Percentiles rank a stretch among this genome's conserved stretches.
phyloP scores from a whole-genome alignment of 2,113 vertebrate species.

The Tenrec ecaudatus region DNA sequence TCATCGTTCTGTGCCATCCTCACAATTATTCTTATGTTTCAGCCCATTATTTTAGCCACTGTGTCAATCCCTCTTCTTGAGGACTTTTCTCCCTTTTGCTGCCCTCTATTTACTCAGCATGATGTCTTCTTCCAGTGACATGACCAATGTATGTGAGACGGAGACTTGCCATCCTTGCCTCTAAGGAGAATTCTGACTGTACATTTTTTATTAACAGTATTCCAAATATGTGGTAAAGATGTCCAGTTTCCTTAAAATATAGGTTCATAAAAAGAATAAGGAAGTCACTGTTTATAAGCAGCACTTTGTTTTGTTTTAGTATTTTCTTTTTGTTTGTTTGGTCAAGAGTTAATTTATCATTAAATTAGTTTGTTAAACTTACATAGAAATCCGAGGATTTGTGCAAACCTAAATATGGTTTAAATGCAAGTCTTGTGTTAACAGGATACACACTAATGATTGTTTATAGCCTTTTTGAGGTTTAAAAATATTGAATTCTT shows the following conservation, averaged over 20 bases:
- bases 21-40: too few species aligned
- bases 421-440: constrained; percentile 35
- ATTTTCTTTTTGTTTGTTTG: neutral
- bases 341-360: constrained; percentile 37
- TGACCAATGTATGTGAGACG: too few species aligned
- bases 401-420: constrained; percentile 44
- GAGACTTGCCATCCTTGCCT: too few species aligned
- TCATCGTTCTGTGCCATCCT: too few species aligned
- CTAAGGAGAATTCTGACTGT: too few species aligned
- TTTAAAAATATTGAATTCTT: constrained; percentile 52
- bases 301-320: neutral
- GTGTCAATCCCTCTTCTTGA: too few species aligned
- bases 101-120: too few species aligned
- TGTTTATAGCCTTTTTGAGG: constrained; percentile 16
- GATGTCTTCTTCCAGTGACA: too few species aligned
- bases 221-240: neutral
- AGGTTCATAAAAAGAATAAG: neutral
- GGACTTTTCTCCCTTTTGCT: too few species aligned
- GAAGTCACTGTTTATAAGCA: neutral
- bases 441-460: neutral
- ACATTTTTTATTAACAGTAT: neutral
- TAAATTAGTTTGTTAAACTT: constrained; percentile 55
- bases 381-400: constrained; percentile 2
- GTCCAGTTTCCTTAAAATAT: neutral
- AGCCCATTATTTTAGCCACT: too few species aligned